These are phyloP conservation scores for Cassiopea xamachana DNA, from an alignment of 30 jellyfish, hydroid and myxozoan genomes.

Conservation along the genomic window DNA sequence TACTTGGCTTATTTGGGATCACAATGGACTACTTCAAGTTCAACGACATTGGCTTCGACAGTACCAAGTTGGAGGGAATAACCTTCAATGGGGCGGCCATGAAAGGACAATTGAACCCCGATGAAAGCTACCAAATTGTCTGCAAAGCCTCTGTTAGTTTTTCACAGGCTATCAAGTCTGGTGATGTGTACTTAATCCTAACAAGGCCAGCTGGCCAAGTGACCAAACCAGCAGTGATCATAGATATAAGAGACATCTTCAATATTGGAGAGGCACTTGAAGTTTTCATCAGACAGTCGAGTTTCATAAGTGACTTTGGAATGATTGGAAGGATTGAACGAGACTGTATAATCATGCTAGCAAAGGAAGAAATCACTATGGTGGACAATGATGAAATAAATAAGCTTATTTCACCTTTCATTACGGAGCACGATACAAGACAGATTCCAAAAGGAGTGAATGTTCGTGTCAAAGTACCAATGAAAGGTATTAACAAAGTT, in stretches of 20 bases:
- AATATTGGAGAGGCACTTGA: slow-evolving; percentile 65
- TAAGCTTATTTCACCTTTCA: slow-evolving; percentile 19
- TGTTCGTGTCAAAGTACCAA: slow-evolving; percentile 64
- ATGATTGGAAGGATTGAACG: slow-evolving; percentile 71
- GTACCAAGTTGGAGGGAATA: slow-evolving; percentile 44
- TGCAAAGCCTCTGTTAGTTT: slow-evolving; percentile 49
- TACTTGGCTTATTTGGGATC: slow-evolving; percentile 70
- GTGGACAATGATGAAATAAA: slow-evolving; percentile 38
- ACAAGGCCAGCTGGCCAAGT: slow-evolving; percentile 51
- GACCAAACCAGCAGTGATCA: slow-evolving; percentile 48
- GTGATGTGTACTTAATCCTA: slow-evolving; percentile 43
- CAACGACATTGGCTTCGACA: slow-evolving; percentile 69
- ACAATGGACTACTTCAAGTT: slow-evolving; percentile 29
- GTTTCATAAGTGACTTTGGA: slow-evolving; percentile 69
- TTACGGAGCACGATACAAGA: slow-evolving; percentile 53
- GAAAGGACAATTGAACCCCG: slow-evolving; percentile 37
- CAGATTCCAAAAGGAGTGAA: slow-evolving; percentile 63
- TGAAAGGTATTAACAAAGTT: slow-evolving; percentile 35
- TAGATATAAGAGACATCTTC: slow-evolving; percentile 41
- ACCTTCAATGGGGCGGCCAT: slow-evolving; percentile 56
- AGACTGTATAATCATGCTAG: slow-evolving; percentile 55
- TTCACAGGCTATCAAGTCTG: slow-evolving; percentile 48
- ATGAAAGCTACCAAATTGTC: slow-evolving; percentile 55
- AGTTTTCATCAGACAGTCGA: slow-evolving; percentile 39
- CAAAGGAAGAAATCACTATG: slow-evolving; percentile 68